phyloP scores from a whole-genome alignment of 2,113 vertebrate species.

The Microtus oregoni region DNA sequence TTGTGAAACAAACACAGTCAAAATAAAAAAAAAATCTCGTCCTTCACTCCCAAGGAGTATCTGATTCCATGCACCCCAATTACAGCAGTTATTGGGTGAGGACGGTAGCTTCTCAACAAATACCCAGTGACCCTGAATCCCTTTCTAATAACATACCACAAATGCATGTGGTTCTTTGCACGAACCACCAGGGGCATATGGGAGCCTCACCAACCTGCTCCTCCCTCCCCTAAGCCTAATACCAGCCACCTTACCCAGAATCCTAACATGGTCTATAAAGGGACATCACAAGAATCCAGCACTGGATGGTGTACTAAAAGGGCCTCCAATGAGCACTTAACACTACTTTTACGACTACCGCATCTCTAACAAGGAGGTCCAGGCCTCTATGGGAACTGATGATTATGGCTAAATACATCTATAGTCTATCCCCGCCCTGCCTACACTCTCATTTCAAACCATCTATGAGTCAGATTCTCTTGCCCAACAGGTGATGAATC shows the following conservation, averaged over 20 bases:
- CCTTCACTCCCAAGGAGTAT: slow-evolving; percentile 59
- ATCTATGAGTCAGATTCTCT: slow-evolving; percentile 26
- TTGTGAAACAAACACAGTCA: slow-evolving; percentile 74
- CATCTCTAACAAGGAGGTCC: neutral
- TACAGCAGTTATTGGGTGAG: slow-evolving; percentile 33
- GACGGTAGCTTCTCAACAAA: slow-evolving; percentile 4
- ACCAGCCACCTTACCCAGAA: neutral
- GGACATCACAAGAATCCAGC: neutral
- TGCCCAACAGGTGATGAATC: slow-evolving; percentile 33
- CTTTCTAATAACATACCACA: slow-evolving; percentile 49
- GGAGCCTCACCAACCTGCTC: slow-evolving; percentile 10
- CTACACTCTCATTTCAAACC: slow-evolving; percentile 1
- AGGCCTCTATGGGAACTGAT: neutral
- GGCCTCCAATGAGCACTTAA: neutral
- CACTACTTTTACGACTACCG: neutral
- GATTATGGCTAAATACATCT: neutral
- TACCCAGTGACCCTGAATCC: neutral
- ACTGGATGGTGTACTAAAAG: neutral
- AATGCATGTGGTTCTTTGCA: neutral
- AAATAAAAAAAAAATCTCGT: slow-evolving; percentile 40
- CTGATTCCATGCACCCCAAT: slow-evolving; percentile 55
- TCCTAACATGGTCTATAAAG: neutral
- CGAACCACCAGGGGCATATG: slow-evolving; percentile 63
- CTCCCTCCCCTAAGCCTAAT: neutral
- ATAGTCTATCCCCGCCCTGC: neutral